Conservation (phyloP, 2,888 invertebrate genomes). For the Criorhina ranunculi region DNA sequence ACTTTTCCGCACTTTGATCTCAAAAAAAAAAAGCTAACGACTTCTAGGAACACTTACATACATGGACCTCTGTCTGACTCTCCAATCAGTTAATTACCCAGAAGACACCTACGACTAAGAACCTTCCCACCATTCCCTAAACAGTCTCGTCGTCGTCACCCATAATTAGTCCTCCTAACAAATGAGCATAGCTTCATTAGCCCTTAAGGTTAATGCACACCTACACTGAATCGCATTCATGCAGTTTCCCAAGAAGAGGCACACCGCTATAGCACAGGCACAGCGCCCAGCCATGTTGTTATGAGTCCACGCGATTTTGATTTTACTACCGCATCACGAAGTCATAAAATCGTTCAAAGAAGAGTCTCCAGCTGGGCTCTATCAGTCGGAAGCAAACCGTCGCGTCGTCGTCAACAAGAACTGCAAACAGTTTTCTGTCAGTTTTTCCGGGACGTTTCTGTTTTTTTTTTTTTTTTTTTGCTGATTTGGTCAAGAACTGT, state of each 20-base stretch:
- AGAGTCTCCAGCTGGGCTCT: neutral
- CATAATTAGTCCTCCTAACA: slow-evolving; percentile 9
- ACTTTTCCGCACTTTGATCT: too few species aligned
- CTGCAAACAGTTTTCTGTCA: neutral
- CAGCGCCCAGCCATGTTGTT: slow-evolving; percentile 18
- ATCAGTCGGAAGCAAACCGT: slow-evolving; percentile 29
- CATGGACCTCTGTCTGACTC: too few species aligned
- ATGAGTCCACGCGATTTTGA: slow-evolving; percentile 6
- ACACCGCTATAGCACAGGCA: neutral
- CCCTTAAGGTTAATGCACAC: slow-evolving; percentile 7
- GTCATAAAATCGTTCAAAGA: slow-evolving; percentile 18
- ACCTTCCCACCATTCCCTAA: neutral
- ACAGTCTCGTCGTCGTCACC: slow-evolving; percentile 1
- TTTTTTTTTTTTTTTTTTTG: neutral
- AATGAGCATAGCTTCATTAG: slow-evolving; percentile 18
- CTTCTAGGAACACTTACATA: too few species aligned
- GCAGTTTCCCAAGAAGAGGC: neutral
- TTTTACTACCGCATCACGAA: slow-evolving; percentile 30
- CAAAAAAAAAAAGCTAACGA: too few species aligned
- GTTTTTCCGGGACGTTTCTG: neutral
- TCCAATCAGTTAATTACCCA: neutral
- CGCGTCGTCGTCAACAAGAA: neutral
- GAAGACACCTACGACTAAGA: too few species aligned
- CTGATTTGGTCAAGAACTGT: slow-evolving; percentile 34
- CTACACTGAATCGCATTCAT: slow-evolving; percentile 11